phyloP scores from a whole-genome alignment of 2,113 vertebrate species.

The Ptychochromis oligacanthus region DNA sequence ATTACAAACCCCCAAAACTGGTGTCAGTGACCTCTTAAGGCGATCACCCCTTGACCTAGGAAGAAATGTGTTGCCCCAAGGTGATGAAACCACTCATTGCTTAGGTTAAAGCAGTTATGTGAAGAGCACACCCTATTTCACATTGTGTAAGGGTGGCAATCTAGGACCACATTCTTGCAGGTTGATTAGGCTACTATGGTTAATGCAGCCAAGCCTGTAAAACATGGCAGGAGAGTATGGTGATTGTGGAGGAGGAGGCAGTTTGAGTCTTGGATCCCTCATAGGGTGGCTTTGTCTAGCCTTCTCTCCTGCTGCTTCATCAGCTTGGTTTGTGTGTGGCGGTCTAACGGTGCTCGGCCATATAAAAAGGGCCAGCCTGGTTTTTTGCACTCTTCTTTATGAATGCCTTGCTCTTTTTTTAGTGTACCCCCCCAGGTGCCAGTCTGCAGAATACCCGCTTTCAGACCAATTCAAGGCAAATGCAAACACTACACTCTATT shows the following conservation, averaged over 20 bases:
- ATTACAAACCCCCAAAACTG: not conserved
- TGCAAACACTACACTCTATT: conserved; percentile 77
- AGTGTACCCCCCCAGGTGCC: conserved; percentile 72
- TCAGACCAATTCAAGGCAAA: conserved; percentile 74
- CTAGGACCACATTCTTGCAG: conserved; percentile 74
- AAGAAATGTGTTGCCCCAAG: conserved; percentile 47
- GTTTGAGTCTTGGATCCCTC: conserved; percentile 58
- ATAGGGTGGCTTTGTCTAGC: conserved; percentile 74
- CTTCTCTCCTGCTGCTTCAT: conserved; percentile 76
- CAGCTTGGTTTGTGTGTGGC: conserved; percentile 79
- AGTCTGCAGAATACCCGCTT: conserved; percentile 73
- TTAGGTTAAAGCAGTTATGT: conserved; percentile 68
- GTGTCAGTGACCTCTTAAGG: conserved; percentile 22
- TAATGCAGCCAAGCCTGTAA: conserved; percentile 79
- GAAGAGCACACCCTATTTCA: conserved; percentile 49
- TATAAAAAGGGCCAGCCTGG: conserved; percentile 73
- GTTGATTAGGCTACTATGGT: conserved; percentile 80
- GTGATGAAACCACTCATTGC: conserved; percentile 51
- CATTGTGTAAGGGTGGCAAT: conserved; percentile 58
- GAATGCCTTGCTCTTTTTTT: conserved; percentile 80
- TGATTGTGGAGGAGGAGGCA: conserved; percentile 53
- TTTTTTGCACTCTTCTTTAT: conserved; percentile 76
- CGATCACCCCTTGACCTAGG: conserved; percentile 45
- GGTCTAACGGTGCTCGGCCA: conserved; percentile 57
- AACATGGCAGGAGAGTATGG: conserved; percentile 67